These are phyloP conservation scores for Hyalella azteca DNA, from an alignment of 2,888 invertebrate species.

Conservation along the genomic window DNA sequence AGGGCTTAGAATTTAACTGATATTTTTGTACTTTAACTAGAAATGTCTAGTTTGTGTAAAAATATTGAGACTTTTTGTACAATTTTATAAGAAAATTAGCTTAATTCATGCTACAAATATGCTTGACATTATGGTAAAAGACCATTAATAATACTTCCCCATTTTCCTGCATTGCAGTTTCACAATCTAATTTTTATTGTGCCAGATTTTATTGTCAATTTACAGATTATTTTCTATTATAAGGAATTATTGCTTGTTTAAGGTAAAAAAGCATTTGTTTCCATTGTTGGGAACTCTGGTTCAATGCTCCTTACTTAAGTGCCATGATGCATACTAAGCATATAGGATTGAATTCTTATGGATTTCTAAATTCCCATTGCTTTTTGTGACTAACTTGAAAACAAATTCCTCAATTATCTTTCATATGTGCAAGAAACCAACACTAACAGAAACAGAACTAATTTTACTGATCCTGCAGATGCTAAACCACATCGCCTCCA, in stretches of 20 bases:
- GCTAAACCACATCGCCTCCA: not conserved
- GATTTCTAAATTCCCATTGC: not conserved
- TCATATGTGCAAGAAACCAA: no score
- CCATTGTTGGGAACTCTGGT: no score
- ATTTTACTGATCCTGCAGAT: slow-evolving; percentile 10
- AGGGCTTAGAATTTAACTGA: not conserved
- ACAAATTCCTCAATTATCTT: not conserved
- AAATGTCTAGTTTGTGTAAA: not conserved
- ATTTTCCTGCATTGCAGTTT: not conserved
- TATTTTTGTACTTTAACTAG: not conserved
- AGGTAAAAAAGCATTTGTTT: no score
- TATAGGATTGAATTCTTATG: not conserved
- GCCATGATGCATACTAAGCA: not conserved
- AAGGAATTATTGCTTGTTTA: no score
- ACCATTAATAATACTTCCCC: not conserved
- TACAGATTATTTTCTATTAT: no score
- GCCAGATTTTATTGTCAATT: not conserved
- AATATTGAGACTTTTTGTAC: not conserved
- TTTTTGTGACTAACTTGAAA: not conserved
- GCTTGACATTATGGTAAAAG: not conserved
- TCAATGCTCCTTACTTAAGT: not conserved
- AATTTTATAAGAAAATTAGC: not conserved
- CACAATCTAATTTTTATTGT: not conserved
- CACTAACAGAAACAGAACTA: no score
- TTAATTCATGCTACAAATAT: not conserved